phyloP scores from a whole-genome alignment of 2,113 vertebrate species.

The Noctilio leporinus region DNA sequence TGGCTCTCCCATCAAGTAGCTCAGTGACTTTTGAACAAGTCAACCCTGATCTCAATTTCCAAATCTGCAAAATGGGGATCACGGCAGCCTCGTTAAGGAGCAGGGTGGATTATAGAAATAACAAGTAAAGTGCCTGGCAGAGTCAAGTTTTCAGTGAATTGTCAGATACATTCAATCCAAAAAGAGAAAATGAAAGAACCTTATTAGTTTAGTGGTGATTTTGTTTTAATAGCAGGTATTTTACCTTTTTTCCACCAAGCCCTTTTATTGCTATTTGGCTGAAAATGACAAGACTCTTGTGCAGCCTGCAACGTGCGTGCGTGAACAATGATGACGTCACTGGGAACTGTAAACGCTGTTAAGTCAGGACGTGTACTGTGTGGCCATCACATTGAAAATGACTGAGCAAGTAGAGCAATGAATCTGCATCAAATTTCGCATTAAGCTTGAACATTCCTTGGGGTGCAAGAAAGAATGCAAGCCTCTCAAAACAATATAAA shows the following conservation, averaged over 20 bases:
- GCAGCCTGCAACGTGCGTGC: no score
- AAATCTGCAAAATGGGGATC: background rate
- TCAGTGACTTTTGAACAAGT: background rate
- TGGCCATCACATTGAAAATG: no score
- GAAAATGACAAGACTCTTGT: conserved; percentile 11
- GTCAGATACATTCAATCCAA: background rate
- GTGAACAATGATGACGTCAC: no score
- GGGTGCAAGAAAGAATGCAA: conserved; percentile 27
- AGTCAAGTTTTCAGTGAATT: background rate
- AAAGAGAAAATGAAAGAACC: background rate
- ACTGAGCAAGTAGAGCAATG: no score
- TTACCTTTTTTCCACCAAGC: background rate
- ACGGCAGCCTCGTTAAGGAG: background rate
- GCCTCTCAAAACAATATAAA: background rate
- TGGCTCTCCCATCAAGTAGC: background rate
- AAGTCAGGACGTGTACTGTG: no score
- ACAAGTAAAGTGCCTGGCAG: background rate
- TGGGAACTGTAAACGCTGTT: no score
- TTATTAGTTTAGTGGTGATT: background rate
- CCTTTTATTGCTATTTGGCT: background rate
- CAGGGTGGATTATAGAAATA: background rate
- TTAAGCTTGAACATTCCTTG: no score
- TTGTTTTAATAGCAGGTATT: background rate
- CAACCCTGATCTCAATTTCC: background rate
- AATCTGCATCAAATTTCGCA: no score